These are phyloP conservation scores for Trididemnum miniatum DNA, from an alignment of 23 tunicate genomes.

Conservation along the genomic window DNA sequence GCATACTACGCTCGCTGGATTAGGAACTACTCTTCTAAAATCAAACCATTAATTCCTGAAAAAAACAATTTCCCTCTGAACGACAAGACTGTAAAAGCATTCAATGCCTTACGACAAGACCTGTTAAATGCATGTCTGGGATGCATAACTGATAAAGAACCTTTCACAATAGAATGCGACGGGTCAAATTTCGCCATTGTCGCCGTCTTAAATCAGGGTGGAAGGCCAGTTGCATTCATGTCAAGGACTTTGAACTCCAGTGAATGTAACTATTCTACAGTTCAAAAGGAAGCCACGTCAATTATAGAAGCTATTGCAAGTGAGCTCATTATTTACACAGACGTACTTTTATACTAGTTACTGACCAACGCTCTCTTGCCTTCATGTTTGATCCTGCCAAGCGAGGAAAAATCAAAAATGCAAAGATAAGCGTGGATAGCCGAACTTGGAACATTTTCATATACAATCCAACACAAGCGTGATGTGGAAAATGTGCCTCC, in stretches of 20 bases:
- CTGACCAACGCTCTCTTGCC: background rate
- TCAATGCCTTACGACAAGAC: background rate
- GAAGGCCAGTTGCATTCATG: background rate
- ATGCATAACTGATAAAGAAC: background rate
- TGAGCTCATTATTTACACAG: no score
- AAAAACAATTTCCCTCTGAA: background rate
- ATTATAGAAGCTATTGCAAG: background rate
- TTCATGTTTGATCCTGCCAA: background rate
- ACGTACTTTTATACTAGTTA: no score
- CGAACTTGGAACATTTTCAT: no score
- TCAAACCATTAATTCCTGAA: background rate
- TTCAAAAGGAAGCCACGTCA: background rate
- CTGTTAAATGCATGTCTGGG: background rate
- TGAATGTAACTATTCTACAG: background rate
- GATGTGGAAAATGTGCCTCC: background rate
- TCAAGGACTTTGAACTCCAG: background rate
- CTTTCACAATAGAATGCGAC: background rate
- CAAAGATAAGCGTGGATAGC: no score
- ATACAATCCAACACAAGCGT: background rate
- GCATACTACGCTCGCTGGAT: background rate
- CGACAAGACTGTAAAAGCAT: background rate
- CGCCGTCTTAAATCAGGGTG: background rate
- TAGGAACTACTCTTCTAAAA: background rate
- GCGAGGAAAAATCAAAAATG: background rate
- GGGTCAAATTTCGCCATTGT: background rate